Conservation (phyloP, 1,140 invertebrate species). For the Antheraea pernyi region DNA sequence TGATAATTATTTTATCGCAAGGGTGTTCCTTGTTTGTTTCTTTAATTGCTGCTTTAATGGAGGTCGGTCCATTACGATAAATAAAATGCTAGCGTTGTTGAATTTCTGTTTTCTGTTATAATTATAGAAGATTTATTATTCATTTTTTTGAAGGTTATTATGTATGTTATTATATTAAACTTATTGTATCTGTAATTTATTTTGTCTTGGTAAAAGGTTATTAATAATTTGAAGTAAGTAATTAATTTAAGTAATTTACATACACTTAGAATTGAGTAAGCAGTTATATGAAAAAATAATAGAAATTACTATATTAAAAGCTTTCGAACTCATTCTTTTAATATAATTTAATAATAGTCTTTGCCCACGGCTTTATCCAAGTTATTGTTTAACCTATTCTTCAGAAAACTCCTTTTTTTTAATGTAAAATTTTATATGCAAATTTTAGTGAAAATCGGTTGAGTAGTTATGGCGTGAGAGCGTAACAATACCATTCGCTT, state of each 20-base stretch:
- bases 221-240: not conserved
- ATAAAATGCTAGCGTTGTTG: not conserved
- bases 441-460: too few species aligned
- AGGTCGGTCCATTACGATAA: conserved; percentile 36
- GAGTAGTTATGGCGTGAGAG: too few species aligned
- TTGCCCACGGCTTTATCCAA: too few species aligned
- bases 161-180: not conserved
- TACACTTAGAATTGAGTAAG: too few species aligned
- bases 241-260: not conserved
- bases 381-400: too few species aligned
- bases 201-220: not conserved
- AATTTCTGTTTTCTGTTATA: not conserved
- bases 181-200: not conserved
- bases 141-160: not conserved
- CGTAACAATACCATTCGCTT: too few species aligned
- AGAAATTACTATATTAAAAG: too few species aligned
- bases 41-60: conserved; percentile 77
- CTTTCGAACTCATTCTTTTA: too few species aligned
- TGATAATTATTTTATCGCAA: conserved; percentile 76
- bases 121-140: conserved; percentile 2
- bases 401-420: too few species aligned
- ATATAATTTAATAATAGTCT: too few species aligned
- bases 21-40: conserved; percentile 75
- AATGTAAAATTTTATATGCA: too few species aligned
- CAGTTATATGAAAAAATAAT: too few species aligned